These are phyloP conservation scores for Metaphire vulgaris DNA, from an alignment of 1,140 invertebrate genomes.

Conservation along the genomic window DNA sequence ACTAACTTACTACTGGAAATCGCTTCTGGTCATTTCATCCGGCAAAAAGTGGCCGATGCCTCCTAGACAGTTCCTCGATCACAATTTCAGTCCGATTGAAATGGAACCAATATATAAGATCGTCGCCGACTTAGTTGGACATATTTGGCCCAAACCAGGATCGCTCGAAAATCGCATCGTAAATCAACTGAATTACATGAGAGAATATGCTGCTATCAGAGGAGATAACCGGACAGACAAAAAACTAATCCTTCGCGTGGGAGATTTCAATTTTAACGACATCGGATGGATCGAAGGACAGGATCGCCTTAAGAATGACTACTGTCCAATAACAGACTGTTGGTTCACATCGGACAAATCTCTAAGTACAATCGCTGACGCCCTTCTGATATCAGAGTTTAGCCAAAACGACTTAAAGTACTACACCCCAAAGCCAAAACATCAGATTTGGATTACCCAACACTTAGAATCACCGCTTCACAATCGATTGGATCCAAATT, in stretches of 20 bases:
- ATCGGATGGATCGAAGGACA: not conserved
- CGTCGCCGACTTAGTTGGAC: not conserved
- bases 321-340: not conserved
- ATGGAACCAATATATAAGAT: not conserved
- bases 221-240: not conserved
- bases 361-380: not conserved
- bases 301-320: not conserved
- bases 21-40: too few species aligned
- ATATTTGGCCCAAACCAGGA: not conserved
- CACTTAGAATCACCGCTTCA: not conserved
- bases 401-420: not conserved
- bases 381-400: not conserved
- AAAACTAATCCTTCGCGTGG: not conserved
- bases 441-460: slow-evolving; percentile 1
- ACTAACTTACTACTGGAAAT: too few species aligned
- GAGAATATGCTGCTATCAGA: not conserved
- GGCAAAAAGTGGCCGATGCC: too few species aligned
- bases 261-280: not conserved
- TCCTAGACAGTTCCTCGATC: not conserved
- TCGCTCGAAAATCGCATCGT: not conserved
- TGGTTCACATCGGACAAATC: not conserved
- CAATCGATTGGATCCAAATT: not conserved
- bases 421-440: not conserved
- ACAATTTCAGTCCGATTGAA: not conserved
- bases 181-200: not conserved